Evolutionary conservation across 2,797 vertebrate genomes (phyloP).

Genomic region (Sitta carolinensis): DNA sequence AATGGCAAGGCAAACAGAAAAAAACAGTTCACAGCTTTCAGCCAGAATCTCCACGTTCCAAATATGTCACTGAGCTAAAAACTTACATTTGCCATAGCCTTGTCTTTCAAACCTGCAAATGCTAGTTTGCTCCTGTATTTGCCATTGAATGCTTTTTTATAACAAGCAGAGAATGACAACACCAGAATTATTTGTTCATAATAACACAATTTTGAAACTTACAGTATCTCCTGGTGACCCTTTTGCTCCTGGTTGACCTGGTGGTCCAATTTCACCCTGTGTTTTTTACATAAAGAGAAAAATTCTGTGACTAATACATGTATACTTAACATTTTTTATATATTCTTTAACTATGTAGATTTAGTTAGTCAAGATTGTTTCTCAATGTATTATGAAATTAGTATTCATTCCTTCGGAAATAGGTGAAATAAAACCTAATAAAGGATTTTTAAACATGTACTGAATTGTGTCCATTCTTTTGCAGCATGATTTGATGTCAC

Average conservation of each 20-base stretch:
- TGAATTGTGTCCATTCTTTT: not conserved
- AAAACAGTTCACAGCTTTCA: not conserved
- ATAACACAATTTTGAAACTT: constrained; percentile 55
- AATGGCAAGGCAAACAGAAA: not conserved
- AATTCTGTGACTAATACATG: not conserved
- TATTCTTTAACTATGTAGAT: not conserved
- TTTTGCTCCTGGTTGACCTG: constrained; percentile 84
- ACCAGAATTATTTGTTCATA: not conserved
- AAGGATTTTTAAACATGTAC: not conserved
- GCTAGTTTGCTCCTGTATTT: not conserved
- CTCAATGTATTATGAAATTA: not conserved
- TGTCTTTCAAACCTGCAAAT: not conserved
- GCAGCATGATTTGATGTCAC: not conserved
- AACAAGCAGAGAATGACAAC: not conserved
- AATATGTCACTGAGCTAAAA: not conserved
- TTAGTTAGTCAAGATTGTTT: not conserved
- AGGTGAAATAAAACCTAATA: not conserved
- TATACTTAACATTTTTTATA: not conserved
- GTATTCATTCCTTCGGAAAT: not conserved
- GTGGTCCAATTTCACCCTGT: constrained; percentile 87
- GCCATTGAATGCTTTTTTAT: not conserved
- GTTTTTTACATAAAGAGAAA: constrained; percentile 48
- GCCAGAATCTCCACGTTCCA: not conserved
- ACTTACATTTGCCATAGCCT: not conserved
- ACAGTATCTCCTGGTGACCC: constrained; percentile 85